Conservation (phyloP, 1,140 invertebrate species). For the Steinernema feltiae region DNA sequence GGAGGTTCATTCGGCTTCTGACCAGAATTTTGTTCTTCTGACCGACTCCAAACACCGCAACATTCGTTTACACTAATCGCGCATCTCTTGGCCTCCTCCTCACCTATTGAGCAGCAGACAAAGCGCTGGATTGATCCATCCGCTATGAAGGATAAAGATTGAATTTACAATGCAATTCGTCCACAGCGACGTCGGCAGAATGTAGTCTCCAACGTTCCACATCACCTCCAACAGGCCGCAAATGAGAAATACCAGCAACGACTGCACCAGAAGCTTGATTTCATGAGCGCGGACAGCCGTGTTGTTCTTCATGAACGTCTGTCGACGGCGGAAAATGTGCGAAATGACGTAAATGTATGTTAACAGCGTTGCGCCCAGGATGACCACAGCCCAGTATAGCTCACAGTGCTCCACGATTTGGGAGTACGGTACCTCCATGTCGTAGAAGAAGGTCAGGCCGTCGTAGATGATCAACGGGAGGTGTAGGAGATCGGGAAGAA, state of each 20-base stretch:
- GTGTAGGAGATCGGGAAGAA: neutral
- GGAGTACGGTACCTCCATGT: neutral
- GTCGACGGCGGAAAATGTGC: neutral
- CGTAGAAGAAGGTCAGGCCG: neutral
- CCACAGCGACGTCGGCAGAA: neutral
- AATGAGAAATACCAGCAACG: neutral
- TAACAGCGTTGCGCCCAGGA: neutral
- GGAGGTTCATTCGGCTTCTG: too few species aligned
- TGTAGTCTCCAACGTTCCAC: neutral
- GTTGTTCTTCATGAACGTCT: neutral
- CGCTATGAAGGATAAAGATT: neutral
- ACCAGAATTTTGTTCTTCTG: too few species aligned
- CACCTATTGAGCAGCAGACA: neutral
- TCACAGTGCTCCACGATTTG: neutral
- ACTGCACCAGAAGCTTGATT: neutral
- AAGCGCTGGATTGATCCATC: neutral
- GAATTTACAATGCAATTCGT: neutral
- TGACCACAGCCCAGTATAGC: neutral
- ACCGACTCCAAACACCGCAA: too few species aligned
- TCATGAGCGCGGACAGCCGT: neutral
- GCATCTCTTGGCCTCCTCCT: too few species aligned
- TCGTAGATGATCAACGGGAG: neutral
- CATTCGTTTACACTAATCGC: neutral
- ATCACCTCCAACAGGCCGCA: neutral
- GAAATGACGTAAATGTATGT: neutral